Evolutionary conservation across 2,113 vertebrate species (phyloP).

Genomic region (Dicerorhinus sumatrensis): DNA sequence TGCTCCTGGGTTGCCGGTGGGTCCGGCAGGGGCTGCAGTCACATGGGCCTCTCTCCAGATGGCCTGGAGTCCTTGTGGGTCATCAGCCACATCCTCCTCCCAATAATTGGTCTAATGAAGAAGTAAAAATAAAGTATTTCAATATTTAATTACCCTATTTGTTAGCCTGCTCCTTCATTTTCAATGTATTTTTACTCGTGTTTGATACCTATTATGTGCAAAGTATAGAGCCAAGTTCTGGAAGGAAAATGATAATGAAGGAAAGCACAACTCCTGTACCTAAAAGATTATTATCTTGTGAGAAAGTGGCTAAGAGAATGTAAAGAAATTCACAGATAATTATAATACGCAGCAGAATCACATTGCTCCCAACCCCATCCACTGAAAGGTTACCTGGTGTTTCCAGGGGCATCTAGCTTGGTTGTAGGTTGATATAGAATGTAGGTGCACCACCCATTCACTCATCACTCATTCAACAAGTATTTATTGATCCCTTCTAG

Average conservation of each 20-base stretch:
- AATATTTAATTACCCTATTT: no score
- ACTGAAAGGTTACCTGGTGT: neutral
- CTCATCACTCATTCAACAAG: neutral
- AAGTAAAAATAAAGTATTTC: neutral
- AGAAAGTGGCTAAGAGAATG: neutral
- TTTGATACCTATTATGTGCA: neutral
- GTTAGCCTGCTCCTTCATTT: neutral
- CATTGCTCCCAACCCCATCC: neutral
- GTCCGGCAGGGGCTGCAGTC: fast-evolving
- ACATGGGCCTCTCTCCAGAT: neutral
- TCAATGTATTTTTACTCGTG: neutral
- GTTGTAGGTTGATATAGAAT: no score
- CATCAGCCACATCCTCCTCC: neutral
- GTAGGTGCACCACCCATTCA: no score
- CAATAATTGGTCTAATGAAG: neutral
- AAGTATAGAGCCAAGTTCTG: neutral
- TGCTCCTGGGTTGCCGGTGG: fast-evolving
- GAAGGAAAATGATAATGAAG: neutral
- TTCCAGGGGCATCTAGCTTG: no score
- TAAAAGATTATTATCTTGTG: no score
- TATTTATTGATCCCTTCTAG: neutral
- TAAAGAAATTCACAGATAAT: neutral
- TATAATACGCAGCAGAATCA: neutral
- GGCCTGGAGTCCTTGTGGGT: neutral
- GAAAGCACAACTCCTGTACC: neutral